Evolutionary conservation across 1,140 invertebrate genomes (phyloP).

Genomic region (Neodiprion virginianus): DNA sequence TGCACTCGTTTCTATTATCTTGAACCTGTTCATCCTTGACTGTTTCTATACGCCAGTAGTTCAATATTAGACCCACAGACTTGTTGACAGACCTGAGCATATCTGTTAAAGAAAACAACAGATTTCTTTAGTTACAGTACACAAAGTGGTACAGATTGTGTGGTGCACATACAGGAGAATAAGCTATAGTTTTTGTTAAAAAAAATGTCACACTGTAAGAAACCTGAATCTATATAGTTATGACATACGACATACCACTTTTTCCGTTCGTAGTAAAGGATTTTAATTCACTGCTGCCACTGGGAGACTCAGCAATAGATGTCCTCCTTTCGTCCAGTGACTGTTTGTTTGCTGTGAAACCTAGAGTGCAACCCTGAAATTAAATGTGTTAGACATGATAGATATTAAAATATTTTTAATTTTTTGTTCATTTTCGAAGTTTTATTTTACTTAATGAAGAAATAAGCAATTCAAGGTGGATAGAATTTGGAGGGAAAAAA

Average conservation of each 20-base stretch:
- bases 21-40: constrained; percentile 42
- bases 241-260: constrained; percentile 39
- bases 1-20: constrained; percentile 61
- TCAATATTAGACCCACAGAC: constrained; percentile 71
- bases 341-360: constrained; percentile 32
- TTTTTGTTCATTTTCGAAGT: constrained; percentile 2
- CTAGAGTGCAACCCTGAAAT: constrained; percentile 6
- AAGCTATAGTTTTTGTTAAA: background rate
- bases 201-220: background rate
- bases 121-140: constrained; percentile 16
- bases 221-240: background rate
- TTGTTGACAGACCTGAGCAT: constrained; percentile 71
- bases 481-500: background rate
- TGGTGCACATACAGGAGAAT: too few relatives aligned
- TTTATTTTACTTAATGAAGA: constrained; percentile 1
- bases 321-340: constrained; percentile 37
- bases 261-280: constrained; percentile 49
- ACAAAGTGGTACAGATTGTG: too few relatives aligned
- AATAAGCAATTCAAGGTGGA: background rate
- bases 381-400: constrained; percentile 10
- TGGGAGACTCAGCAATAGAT: constrained; percentile 36
- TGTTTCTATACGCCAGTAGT: constrained; percentile 55
- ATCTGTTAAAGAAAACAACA: constrained; percentile 55
- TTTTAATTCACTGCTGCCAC: constrained; percentile 37
- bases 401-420: constrained; percentile 14